A percentile compares a stretch with the other conserved stretches of the same genome.
These are phyloP conservation scores for Drosophila obscura DNA, from an alignment of 1,140 invertebrate genomes.

Conservation along the genomic window DNA sequence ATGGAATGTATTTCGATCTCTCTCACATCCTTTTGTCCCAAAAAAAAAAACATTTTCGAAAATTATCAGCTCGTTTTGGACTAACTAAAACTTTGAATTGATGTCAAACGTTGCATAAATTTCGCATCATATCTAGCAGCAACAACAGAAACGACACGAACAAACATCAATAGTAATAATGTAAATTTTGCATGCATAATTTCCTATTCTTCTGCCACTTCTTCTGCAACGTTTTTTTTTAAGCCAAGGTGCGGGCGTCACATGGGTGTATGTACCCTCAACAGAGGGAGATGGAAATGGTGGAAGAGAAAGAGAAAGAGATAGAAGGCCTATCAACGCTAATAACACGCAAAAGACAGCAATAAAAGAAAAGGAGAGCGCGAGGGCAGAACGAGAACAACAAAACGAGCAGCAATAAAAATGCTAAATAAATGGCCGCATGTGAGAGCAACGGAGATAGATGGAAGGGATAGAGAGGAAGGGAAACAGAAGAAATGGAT, in stretches of 20 bases:
- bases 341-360: conserved; percentile 70
- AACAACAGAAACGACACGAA: conserved; percentile 24
- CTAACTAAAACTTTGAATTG: conserved; percentile 43
- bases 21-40: conserved; percentile 16
- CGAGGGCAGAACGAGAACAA: conserved; percentile 59
- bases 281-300: not conserved
- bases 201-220: conserved; percentile 23
- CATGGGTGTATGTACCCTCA: not conserved
- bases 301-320: conserved; percentile 10
- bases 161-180: conserved; percentile 50
- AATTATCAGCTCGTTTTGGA: conserved; percentile 21
- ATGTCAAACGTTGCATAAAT: conserved; percentile 77
- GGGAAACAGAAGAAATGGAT: conserved; percentile 19
- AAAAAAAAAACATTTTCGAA: conserved; percentile 4
- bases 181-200: conserved; percentile 69
- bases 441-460: conserved; percentile 20
- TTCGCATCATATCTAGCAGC: conserved; percentile 57
- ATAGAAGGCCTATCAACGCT: conserved; percentile 52
- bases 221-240: conserved; percentile 12
- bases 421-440: conserved; percentile 72
- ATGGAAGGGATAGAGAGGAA: not conserved
- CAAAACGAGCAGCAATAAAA: conserved; percentile 72
- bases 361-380: conserved; percentile 58
- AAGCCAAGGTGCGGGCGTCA: conserved; percentile 70
- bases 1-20: conserved; percentile 10